Base-by-base conservation (phyloP, 2,888 invertebrate genomes). In the Epsilonema sp. region DNA sequence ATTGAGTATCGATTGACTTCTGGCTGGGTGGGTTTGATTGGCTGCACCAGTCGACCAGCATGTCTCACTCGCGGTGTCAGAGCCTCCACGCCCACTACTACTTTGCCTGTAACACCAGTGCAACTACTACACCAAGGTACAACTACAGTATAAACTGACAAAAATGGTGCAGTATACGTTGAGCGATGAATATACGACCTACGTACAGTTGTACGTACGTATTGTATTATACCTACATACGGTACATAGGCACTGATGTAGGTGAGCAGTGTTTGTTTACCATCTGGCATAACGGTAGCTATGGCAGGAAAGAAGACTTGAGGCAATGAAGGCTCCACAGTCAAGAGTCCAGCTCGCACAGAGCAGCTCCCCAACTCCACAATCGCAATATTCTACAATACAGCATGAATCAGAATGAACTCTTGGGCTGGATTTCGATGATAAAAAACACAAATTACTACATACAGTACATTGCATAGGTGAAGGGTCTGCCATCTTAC, bases 301-400 rank as follows among this genome's bases (percentile, higher is more conserved):
- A 73, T 67, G 44, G 70, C 68, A 2, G 74, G 74, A 60, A 75
- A 71, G 63, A 74, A 74, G 45, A 72, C 52, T 49, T 71, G 67
- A 8, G 75, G 75, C 45, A 75, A 60, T n/a, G 71, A 67, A 1
- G 73, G 59, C 41, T 60, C 56, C 23, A 53, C 51, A 22, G 59
- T 60, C 31, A 61, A 63, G 37, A 74, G 63, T 16, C 75, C 75
- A 13, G 74, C 75, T 53, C 75, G 63, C 25, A 75, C 65, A 2
- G 72, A 72, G 53, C 69, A 67, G 45, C 73, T 72, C 13, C 75
- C 75, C 37, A 75, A 57, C 57, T 75, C 75, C 40, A 75, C 64
- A 20, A 75, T 63, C 2, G 74, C 54, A 4, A 74, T 67, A 53
- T 71, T 69, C 65, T 71, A 59, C 22, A 50, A 51, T 42, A 43